Base-by-base conservation (phyloP, 2,888 invertebrate species). In the Lithosia quadra region DNA sequence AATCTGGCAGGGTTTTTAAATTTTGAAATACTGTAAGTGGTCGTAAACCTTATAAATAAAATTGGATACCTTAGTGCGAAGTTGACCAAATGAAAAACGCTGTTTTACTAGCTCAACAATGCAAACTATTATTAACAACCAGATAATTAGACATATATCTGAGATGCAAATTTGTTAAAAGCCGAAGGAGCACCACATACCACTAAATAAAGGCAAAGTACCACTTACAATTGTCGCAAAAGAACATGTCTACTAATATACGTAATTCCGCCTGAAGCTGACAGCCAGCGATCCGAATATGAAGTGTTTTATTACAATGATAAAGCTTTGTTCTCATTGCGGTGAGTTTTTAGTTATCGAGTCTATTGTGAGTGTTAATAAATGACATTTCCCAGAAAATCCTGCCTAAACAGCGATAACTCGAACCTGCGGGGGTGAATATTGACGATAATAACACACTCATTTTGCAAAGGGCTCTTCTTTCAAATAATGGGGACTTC, bases 331-430 rank as follows among this genome's bases (percentile, higher is more conserved):
- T 88, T 85, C 81, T 76, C 64, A 68, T 76, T 73, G 84, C 84
- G 84, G 84, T 85, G 88, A 88, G 87, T 90, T 90, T 91, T 90
- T 88, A 89, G 88, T 88, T 88, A 89, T 90, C 86, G 86, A 86
- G 86, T 85, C 89, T 84, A 90, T 91, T 92, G 90, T 91, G 81
- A 82, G 77, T 79, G 81, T 81, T 92, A 90, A 91, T 90, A 90
- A 91, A 90, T 84, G 81, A 72, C 86, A 83, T 85, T 90, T 88
- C 84, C 84, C 83, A 83, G 86, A 82, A 85, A 87, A 81, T 83
- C 81, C 82, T 79, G 82, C n/a, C 77, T 84, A 82, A 86, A 84
- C 84, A 75, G 81, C 85, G 88, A 87, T 86, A 87, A 86, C 84
- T 85, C 81, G 65, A 69, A 76, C 76, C 78, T 79, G 81, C 73